Base-by-base conservation (phyloP, 2,888 invertebrate species). In the Melolontha melolontha region DNA sequence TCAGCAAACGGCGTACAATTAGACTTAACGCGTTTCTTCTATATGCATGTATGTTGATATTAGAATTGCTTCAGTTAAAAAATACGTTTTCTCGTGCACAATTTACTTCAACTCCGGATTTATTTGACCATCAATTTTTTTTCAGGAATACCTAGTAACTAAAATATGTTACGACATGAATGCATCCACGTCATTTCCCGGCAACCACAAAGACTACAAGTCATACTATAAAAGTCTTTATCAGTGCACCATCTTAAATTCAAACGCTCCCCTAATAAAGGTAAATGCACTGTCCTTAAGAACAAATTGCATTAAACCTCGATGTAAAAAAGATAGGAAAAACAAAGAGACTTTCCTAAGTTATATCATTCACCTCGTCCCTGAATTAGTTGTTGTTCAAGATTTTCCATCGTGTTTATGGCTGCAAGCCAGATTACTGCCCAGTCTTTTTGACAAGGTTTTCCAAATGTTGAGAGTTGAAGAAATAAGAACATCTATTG, bases 371-470 rank as follows among this genome's bases (percentile, higher is more conserved):
- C 87, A 91, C 67, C 87, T 98, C 50, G 88, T 98, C 10, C 96
- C 98, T 0, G 98, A 99, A 83, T 86, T 96, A 71, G 94, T 96
- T 78, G 87, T 90, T 27, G 89, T 87, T 76, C 90, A 90, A 71
- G 85, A 86, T 0, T 93, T 89, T 78, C 92, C 94, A 0, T 87
- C 90, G 14, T 84, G 91, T 10, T 85, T 96, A 69, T 97, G 96
- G 94, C 86, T 93, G 17, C 96, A 97, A 82, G 91, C 94, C 0
- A 88, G 90, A 1, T 87, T 93, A 64, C 79, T 99, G 66, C 98
- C 98, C 0, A 91, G 93, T 16, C 88, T 97, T 67, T 78, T 98
- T 34, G 93, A 95, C 78, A 89, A 98, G 79, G 84, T 90, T 1
- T 80, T 87, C 54, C 89, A 90, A 79, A 82, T 96, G 16, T 83